Evolutionary conservation across 2,113 vertebrate genomes (phyloP).

Genomic region (Ceyx margarethae): DNA sequence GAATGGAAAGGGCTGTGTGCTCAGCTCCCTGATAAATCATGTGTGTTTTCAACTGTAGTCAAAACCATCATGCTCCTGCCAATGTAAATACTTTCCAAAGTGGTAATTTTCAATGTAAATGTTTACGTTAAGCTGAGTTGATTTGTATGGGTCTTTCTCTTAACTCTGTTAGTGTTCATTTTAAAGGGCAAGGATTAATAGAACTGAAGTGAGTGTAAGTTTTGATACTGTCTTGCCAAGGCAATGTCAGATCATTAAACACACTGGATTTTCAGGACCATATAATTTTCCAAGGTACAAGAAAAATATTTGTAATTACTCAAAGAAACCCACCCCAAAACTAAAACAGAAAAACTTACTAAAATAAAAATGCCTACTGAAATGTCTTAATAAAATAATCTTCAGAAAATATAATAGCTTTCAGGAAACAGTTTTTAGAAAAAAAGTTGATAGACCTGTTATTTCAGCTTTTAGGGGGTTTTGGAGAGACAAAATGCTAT

Average conservation of each 20-base stretch:
- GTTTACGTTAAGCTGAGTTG: constrained; percentile 1
- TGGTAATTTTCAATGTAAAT: constrained; percentile 50
- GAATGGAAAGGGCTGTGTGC: not conserved
- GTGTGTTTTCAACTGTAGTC: not conserved
- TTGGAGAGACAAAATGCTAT: not conserved
- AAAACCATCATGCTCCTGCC: constrained; percentile 6
- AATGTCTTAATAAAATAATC: not conserved
- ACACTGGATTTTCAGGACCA: not conserved
- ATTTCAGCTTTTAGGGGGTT: not conserved
- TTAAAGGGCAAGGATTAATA: constrained; percentile 48
- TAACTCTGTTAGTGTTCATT: constrained; percentile 25
- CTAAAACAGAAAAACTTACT: not conserved
- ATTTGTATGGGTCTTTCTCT: not conserved
- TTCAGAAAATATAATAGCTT: not conserved
- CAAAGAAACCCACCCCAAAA: not conserved
- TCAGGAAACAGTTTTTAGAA: not conserved
- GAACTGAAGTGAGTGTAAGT: not conserved
- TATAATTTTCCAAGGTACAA: constrained; percentile 11
- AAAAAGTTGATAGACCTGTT: not conserved
- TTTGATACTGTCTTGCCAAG: not conserved
- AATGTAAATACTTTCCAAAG: constrained; percentile 57
- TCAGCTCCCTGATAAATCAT: constrained; percentile 37
- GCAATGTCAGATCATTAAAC: not conserved
- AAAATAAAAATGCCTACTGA: not conserved
- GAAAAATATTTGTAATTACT: constrained; percentile 14